A percentile compares a stretch with the other conserved stretches of the same genome.
Conservation (phyloP, 2,797 vertebrate species). For the Ctenosaura bakeri region DNA sequence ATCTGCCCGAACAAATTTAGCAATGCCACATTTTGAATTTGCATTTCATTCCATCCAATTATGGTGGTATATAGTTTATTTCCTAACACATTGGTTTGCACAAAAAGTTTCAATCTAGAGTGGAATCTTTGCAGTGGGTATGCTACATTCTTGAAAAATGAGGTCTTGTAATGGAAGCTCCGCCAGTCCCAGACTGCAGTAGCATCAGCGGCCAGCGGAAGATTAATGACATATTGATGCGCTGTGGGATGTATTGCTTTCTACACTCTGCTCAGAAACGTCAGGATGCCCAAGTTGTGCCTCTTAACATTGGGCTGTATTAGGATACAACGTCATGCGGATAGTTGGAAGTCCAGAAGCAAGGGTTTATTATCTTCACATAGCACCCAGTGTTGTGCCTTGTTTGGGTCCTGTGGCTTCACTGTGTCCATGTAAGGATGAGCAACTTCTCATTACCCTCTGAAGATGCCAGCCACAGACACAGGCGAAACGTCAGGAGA, state of each 20-base stretch:
- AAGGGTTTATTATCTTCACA: no score
- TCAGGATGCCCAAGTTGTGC: rapidly evolving
- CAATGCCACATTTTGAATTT: neutral
- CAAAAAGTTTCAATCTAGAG: slow-evolving; percentile 24
- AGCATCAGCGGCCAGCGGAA: neutral
- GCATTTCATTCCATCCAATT: neutral
- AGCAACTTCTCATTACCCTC: no score
- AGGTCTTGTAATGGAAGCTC: slow-evolving; percentile 5
- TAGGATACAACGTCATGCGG: neutral
- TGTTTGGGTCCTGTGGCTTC: no score
- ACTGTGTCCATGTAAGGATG: no score
- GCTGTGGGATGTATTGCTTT: slow-evolving; percentile 15
- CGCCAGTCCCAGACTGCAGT: slow-evolving; percentile 40
- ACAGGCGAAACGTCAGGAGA: no score
- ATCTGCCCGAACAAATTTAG: slow-evolving; percentile 3
- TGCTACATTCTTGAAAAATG: slow-evolving; percentile 53
- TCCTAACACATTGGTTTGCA: slow-evolving; percentile 28
- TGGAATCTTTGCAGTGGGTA: slow-evolving; percentile 22
- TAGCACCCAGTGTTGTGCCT: no score
- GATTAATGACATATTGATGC: slow-evolving; percentile 3
- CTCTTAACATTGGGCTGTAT: neutral
- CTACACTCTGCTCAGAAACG: neutral
- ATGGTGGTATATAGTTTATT: neutral
- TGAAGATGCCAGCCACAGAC: no score
- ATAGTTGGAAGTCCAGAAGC: neutral